Base-by-base conservation (phyloP, 2,888 invertebrate genomes). In the Oxyscelio sp. region DNA sequence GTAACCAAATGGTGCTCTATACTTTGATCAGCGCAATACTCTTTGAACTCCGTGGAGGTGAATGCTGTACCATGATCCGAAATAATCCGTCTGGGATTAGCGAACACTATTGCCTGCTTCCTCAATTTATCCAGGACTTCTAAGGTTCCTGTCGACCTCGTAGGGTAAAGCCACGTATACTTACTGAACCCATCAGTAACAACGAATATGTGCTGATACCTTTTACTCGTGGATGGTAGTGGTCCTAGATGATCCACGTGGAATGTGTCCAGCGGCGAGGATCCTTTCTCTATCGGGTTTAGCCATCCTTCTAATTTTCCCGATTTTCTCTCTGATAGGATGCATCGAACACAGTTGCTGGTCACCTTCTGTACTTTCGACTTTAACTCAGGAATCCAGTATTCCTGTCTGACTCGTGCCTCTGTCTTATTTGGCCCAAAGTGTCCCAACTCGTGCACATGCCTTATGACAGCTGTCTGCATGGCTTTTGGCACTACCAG, bases 401-500 rank as follows among this genome's bases (percentile, higher is more conserved):
- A 34, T 9, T 34, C 34, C 11, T 34, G 34, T 11, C 11, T 5
- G 5, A 34, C 5, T 11, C 5, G n/a, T 15, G 2, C 15, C 15
- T 15, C 43, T 15, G 43, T 43, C 43, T 43, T 43, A 2, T 8
- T 1, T 15, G 15, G 2, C 1, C 43, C 43, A 43, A 43, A 43
- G 8, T 43, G 43, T n/a, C 43, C 43, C 2, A 15, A 15, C 15
- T 43, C 43, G 15, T 43, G 43, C 2, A 43, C 43, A 2, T 15
- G n/a, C 2, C 43, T 2, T 43, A 43, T 43, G 2, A 43, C 8
- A 2, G n/a, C 15, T 15, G 43, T 15, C 5, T 75, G 71, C 71
- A 87, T 43, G 2, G 4, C 13, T 19, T 52, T 84, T 0, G 86
- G 86, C 1, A 86, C 71, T 13, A 74, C 63, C 8, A 63, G 4